Percentiles rank a stretch among this genome's conserved stretches.
Evolutionary conservation across 2,113 vertebrate genomes (phyloP).

Genomic region (Oryzias melastigma): DNA sequence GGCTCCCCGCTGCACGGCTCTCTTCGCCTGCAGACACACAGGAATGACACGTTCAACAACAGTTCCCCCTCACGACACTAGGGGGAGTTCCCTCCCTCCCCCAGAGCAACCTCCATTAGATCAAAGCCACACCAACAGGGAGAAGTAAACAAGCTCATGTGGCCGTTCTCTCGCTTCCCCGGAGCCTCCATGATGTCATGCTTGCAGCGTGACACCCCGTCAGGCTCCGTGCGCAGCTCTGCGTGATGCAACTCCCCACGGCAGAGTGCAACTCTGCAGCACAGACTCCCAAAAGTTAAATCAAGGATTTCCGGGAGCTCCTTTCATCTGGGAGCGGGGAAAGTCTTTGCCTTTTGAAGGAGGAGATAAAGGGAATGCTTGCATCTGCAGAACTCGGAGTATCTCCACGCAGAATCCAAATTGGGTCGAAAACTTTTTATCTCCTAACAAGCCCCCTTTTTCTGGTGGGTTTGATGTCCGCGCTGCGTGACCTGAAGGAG

Average conservation of each 20-base stretch:
- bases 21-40: slow-evolving; percentile 83
- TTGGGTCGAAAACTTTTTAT: slow-evolving; percentile 45
- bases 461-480: slow-evolving; percentile 50
- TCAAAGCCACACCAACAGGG: neutral
- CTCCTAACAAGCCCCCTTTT: slow-evolving; percentile 30
- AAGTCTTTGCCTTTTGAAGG: slow-evolving; percentile 54
- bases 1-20: slow-evolving; percentile 95
- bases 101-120: slow-evolving; percentile 8
- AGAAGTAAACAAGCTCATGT: slow-evolving; percentile 36
- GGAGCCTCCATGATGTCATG: slow-evolving; percentile 26
- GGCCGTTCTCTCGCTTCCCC: slow-evolving; percentile 4
- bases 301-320: slow-evolving; percentile 30
- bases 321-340: slow-evolving; percentile 46
- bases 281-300: slow-evolving; percentile 27
- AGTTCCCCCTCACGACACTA: slow-evolving; percentile 46
- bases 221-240: neutral
- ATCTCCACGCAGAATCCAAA: slow-evolving; percentile 65
- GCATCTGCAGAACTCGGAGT: slow-evolving; percentile 59
- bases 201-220: neutral
- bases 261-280: slow-evolving; percentile 1
- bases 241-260: slow-evolving; percentile 17
- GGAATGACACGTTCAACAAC: neutral
- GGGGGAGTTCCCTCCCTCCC: slow-evolving; percentile 61
- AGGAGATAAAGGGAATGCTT: slow-evolving; percentile 65
- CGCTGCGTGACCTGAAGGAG: slow-evolving; percentile 52